These are phyloP conservation scores for Hemibagrus guttatus DNA, from an alignment of 2,797 vertebrate species.

Conservation along the genomic window DNA sequence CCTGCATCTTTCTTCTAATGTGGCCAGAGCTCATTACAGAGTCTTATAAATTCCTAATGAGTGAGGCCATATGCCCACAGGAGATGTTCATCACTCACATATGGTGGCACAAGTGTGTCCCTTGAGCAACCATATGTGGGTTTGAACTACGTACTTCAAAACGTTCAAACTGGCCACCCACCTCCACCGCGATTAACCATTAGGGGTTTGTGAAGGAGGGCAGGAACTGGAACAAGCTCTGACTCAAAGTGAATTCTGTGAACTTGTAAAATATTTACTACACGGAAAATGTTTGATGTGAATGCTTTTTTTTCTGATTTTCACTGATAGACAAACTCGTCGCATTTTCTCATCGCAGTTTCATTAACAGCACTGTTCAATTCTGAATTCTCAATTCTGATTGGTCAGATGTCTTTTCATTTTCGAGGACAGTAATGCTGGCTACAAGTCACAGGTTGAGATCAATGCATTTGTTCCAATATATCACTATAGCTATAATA, in stretches of 20 bases:
- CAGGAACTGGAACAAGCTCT: neutral
- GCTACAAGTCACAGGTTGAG: neutral
- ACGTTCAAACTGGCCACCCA: constrained; percentile 11
- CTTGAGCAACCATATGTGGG: constrained; percentile 19
- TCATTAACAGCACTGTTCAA: neutral
- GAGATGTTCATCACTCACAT: constrained; percentile 18
- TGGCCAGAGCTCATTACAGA: constrained; percentile 10
- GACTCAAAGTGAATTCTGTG: neutral
- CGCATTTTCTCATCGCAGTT: too few species aligned
- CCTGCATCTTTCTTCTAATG: neutral
- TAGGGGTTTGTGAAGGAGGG: neutral
- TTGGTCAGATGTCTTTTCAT: neutral
- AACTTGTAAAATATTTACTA: neutral
- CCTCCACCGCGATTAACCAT: constrained; percentile 11
- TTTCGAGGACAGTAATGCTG: neutral
- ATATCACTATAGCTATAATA: neutral
- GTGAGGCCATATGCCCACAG: constrained; percentile 4
- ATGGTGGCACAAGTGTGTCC: constrained; percentile 12
- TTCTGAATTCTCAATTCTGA: neutral
- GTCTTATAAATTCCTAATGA: constrained; percentile 22
- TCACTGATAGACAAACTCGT: neutral
- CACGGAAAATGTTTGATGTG: neutral
- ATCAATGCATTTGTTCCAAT: neutral
- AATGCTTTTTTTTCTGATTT: neutral
- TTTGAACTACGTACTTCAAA: constrained; percentile 13